Base-by-base conservation (phyloP, 2,888 invertebrate genomes). In the Tethea ocularis region DNA sequence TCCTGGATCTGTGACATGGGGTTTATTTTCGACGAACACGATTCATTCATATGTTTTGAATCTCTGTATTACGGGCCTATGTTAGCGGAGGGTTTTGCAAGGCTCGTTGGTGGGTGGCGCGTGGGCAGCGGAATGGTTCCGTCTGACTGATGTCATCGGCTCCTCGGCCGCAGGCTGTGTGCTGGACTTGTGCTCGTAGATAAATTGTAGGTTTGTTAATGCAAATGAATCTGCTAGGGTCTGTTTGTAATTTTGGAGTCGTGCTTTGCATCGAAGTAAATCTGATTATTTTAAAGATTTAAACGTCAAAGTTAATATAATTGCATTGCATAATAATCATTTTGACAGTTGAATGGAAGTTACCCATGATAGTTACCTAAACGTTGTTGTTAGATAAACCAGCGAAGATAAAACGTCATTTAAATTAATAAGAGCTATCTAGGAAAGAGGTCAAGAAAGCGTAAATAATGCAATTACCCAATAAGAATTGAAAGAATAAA, bases 131-230 rank as follows among this genome's bases (percentile, higher is more conserved):
- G 62, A 76, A 80, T 75, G 80, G 87, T 89, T 91, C 87, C 87
- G 87, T 84, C 82, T 85, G 46, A 77, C 83, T 91, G 91, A 91
- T 90, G 90, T 92, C 92, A 92, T 87, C 84, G 77, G 54, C 52
- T 59, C 58, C 66, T 71, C 62, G 75, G 77, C 77, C 78, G 74
- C 71, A 71, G 66, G 65, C 68, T 60, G 36, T 63, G 60, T 57
- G 68, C 58, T 71, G 64, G 68, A 67, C 71, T 71, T 69, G 66
- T 70, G 69, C 62, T 67, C 64, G 68, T 69, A 69, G 66, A 56
- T 66, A 53, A 66, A 57, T 52, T 17, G 17, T 52, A 3, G 22
- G 17, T 17, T 46, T n/a, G 26, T 7, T 33, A 13, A 33, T n/a
- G 8, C 2, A 46, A 41, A 41, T 41, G 4, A 41, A 7, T 46